Conservation (phyloP, 2,888 invertebrate species). For the Drosophila birchii region DNA sequence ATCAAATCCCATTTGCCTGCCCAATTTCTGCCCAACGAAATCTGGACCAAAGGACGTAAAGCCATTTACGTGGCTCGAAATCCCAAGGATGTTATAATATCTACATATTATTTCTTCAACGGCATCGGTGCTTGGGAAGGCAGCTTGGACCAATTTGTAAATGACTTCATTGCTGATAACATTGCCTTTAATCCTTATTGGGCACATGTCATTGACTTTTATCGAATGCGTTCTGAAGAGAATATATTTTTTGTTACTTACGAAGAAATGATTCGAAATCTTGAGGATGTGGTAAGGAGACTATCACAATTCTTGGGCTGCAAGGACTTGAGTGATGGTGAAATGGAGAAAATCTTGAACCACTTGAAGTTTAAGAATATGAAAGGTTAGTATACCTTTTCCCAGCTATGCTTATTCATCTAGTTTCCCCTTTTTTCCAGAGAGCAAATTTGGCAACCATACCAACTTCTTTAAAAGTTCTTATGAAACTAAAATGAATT, state of each 20-base stretch:
- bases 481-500: not conserved
- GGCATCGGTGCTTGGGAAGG: constrained; percentile 86
- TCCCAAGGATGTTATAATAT: constrained; percentile 92
- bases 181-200: constrained; percentile 55
- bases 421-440: constrained; percentile 2
- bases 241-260: constrained; percentile 73
- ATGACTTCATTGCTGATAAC: constrained; percentile 44
- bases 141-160: constrained; percentile 86
- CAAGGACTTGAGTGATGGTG: constrained; percentile 15
- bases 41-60: constrained; percentile 81
- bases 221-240: constrained; percentile 62
- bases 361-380: constrained; percentile 61
- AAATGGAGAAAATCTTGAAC: constrained; percentile 39
- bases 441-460: constrained; percentile 18
- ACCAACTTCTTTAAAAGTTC: not conserved
- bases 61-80: constrained; percentile 93
- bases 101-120: constrained; percentile 89
- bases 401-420: too few species aligned
- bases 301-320: constrained; percentile 47
- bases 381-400: constrained; percentile 46
- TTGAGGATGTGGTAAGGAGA: constrained; percentile 48
- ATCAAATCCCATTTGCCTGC: constrained; percentile 70
- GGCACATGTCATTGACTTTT: constrained; percentile 72
- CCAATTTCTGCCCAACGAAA: constrained; percentile 58
- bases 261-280: constrained; percentile 73